Base-by-base conservation (phyloP, 2,797 vertebrate species). In the Steatocranus sp. region DNA sequence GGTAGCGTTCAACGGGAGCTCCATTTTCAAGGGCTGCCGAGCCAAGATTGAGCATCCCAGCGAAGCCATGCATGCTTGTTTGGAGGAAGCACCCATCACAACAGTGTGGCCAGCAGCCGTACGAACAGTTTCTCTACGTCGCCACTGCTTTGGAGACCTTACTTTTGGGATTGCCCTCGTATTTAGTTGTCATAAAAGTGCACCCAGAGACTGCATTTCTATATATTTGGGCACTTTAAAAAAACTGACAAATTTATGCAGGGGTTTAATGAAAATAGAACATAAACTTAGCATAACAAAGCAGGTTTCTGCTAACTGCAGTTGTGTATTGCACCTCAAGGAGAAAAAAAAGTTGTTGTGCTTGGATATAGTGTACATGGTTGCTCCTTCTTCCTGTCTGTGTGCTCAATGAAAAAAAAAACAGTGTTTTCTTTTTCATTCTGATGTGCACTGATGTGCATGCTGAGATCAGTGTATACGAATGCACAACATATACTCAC, bases 311-410 rank as follows among this genome's bases (percentile, higher is more conserved):
- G 51, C 53, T 73, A 36, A 51, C 8, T 79, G 58, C 49, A 78
- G 75, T 79, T 11, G 5, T 80, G 75, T 63, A 48, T 49, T 84
- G 50, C 79, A 79, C n/a, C 41, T 88, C 38, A 86, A 89, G 87
- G 88, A 88, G 53, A 34, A 82, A 76, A 27, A 68, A 27, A 70
- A 7, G 38, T 34, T 81, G 49, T 88, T 87, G 73, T 87, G 85
- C 75, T 86, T 88, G 79, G 70, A 73, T 82, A 83, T 83, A 88
- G 85, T 88, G 88, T 90, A 91, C 93, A 94, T 87, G 89, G 95
- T 95, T 93, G 89, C 93, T 91, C 84, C 92, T 87, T 87, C 80
- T 70, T 75, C 36, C 78, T 91, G 83, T 73, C 83, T 89, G 34
- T 82, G 84, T 36, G 73, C 80, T 88, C 75, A 79, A 27, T 83